Percentiles rank a stretch among this genome's conserved stretches.
These are phyloP conservation scores for Drosophila serrata DNA, from an alignment of 1,140 invertebrate species.

Conservation along the genomic window DNA sequence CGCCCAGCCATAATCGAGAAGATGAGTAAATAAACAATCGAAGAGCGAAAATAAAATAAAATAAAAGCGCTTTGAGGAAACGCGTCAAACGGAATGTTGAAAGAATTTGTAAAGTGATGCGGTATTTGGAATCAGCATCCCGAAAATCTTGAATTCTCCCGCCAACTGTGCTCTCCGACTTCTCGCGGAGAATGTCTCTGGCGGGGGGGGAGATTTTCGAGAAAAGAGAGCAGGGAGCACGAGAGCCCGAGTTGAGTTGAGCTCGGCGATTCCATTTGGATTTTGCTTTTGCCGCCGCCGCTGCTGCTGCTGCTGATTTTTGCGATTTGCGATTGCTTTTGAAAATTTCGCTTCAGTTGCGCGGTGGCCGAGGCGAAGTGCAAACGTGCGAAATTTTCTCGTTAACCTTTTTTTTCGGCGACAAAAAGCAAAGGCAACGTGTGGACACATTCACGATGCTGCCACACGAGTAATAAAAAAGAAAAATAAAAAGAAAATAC, in stretches of 20 bases:
- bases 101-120: constrained; percentile 21
- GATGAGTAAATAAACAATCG: constrained; percentile 68
- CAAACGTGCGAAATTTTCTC: constrained; percentile 73
- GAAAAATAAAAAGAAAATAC: constrained; percentile 41
- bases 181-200: not conserved
- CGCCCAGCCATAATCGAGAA: constrained; percentile 28
- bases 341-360: constrained; percentile 62
- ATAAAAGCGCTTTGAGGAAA: constrained; percentile 53
- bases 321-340: constrained; percentile 43
- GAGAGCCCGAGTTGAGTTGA: constrained; percentile 39
- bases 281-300: constrained; percentile 31
- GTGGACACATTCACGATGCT: constrained; percentile 61
- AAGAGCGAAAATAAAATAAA: constrained; percentile 35
- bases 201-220: not conserved
- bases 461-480: constrained; percentile 54
- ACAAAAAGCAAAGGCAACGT: constrained; percentile 58
- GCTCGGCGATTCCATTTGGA: constrained; percentile 41
- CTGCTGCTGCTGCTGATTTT: constrained; percentile 27
- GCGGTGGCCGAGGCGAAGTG: constrained; percentile 70
- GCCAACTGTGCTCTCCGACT: not conserved
- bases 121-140: constrained; percentile 21
- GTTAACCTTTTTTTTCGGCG: constrained; percentile 24
- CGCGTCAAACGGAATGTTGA: constrained; percentile 43
- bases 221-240: constrained; percentile 12
- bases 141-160: constrained; percentile 10